phyloP scores from a whole-genome alignment of 2,797 vertebrate species.

The Macroramphosus scolopax region DNA sequence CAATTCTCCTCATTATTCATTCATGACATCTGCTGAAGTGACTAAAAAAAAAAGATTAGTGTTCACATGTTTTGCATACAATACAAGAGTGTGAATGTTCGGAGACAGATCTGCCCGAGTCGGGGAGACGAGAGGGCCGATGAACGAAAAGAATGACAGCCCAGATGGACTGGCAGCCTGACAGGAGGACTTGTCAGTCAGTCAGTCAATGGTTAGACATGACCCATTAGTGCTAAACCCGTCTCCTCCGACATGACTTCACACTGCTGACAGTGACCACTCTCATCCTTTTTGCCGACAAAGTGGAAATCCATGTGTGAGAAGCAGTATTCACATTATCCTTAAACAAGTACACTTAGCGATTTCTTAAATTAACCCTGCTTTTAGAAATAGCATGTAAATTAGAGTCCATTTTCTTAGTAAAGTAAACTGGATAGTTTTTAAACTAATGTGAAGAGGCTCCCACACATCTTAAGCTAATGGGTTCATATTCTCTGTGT shows the following conservation, averaged over 20 bases:
- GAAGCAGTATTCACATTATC: neutral
- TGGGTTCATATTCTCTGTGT: too few relatives aligned
- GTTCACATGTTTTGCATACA: conserved; percentile 1
- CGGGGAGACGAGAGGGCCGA: conserved; percentile 5
- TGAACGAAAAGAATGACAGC: conserved; percentile 20
- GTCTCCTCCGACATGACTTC: conserved; percentile 19
- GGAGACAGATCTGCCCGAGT: conserved; percentile 15
- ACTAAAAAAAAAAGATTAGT: conserved; percentile 16
- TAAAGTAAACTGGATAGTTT: too few relatives aligned
- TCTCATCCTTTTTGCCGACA: conserved; percentile 19
- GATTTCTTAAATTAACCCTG: too few relatives aligned
- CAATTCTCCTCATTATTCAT: conserved; percentile 8
- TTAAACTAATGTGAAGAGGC: too few relatives aligned
- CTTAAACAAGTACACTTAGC: too few relatives aligned
- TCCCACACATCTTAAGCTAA: too few relatives aligned
- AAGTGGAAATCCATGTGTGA: conserved; percentile 6
- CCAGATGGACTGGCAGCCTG: conserved; percentile 32
- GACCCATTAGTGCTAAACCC: conserved; percentile 39
- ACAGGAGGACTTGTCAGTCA: conserved; percentile 40
- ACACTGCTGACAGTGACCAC: conserved; percentile 27
- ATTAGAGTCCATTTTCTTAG: too few relatives aligned
- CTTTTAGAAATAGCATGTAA: too few relatives aligned
- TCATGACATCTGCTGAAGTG: conserved; percentile 3
- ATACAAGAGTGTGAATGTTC: conserved; percentile 6
- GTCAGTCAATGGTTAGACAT: conserved; percentile 48